These are phyloP conservation scores for Botia kubotai DNA, from an alignment of 2,797 vertebrate genomes.

Conservation along the genomic window DNA sequence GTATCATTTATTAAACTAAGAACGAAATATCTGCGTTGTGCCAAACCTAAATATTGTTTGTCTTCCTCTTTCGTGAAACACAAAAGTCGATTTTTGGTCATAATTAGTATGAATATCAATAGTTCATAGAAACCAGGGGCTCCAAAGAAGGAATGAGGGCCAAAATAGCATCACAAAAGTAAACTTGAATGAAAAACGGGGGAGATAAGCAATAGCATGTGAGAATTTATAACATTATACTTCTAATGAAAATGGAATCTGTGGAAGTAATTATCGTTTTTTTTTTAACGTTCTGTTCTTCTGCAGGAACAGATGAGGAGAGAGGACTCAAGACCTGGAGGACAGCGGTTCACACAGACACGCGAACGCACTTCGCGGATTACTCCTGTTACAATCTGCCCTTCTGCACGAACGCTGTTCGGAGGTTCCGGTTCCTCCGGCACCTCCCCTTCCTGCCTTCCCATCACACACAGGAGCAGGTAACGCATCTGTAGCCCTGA, in stretches of 20 bases:
- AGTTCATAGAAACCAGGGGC: too few species aligned
- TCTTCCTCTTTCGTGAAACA: background rate
- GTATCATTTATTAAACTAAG: background rate
- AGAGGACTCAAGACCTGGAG: constrained; percentile 70
- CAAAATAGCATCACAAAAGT: too few species aligned
- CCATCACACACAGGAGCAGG: constrained; percentile 57
- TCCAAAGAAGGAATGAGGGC: too few species aligned
- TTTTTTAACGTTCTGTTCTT: background rate
- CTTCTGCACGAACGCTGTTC: constrained; percentile 67
- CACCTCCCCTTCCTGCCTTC: constrained; percentile 81
- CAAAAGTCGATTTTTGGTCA: background rate
- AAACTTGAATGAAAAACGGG: too few species aligned
- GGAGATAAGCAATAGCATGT: too few species aligned
- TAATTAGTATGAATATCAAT: too few species aligned
- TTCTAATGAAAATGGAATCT: too few species aligned
- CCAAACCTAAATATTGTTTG: background rate
- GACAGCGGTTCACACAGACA: constrained; percentile 57
- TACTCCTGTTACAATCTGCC: constrained; percentile 73
- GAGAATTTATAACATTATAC: too few species aligned
- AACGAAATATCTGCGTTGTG: background rate
- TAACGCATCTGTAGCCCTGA: constrained; percentile 38
- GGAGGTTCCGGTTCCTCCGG: constrained; percentile 64
- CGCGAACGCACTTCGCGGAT: constrained; percentile 56
- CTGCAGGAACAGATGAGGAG: constrained; percentile 76
- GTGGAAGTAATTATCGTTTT: background rate